These are phyloP conservation scores for Pheosia gnoma DNA, from an alignment of 2,888 invertebrate genomes.

Conservation along the genomic window DNA sequence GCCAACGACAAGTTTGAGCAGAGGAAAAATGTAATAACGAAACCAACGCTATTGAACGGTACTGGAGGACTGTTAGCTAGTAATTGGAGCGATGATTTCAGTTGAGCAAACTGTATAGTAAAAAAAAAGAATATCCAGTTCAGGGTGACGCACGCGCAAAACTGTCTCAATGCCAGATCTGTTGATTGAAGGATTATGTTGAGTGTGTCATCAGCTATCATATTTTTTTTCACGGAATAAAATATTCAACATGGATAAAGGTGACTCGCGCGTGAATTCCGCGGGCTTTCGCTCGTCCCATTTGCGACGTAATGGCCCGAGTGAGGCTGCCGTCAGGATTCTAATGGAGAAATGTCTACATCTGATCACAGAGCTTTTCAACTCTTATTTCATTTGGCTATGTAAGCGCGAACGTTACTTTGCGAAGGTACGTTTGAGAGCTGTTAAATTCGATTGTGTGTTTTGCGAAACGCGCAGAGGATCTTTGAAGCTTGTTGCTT, in stretches of 20 bases:
- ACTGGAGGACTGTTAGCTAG: too few relatives aligned
- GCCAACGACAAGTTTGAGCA: too few relatives aligned
- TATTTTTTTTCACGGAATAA: slow-evolving; percentile 24
- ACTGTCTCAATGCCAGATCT: slow-evolving; percentile 56
- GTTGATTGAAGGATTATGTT: slow-evolving; percentile 61
- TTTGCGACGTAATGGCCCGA: slow-evolving; percentile 67
- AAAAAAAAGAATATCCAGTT: slow-evolving; percentile 38
- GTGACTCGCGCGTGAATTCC: slow-evolving; percentile 51
- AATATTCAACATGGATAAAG: slow-evolving; percentile 49
- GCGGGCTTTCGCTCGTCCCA: slow-evolving; percentile 55
- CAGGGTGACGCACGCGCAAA: slow-evolving; percentile 58
- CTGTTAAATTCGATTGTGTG: slow-evolving; percentile 2
- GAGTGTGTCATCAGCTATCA: slow-evolving; percentile 54
- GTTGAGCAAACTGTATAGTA: too few relatives aligned
- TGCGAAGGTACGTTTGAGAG: slow-evolving; percentile 9
- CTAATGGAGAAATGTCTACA: slow-evolving; percentile 66
- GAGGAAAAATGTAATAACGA: too few relatives aligned
- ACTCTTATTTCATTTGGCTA: slow-evolving; percentile 42
- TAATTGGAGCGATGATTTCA: too few relatives aligned
- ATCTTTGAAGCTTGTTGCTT: background rate
- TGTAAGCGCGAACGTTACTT: slow-evolving; percentile 25
- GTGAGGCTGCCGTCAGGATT: slow-evolving; percentile 51
- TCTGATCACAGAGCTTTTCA: slow-evolving; percentile 53
- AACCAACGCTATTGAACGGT: too few relatives aligned
- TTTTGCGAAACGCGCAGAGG: background rate